phyloP scores from a whole-genome alignment of 2,888 invertebrate genomes.

The Philereme transversata region DNA sequence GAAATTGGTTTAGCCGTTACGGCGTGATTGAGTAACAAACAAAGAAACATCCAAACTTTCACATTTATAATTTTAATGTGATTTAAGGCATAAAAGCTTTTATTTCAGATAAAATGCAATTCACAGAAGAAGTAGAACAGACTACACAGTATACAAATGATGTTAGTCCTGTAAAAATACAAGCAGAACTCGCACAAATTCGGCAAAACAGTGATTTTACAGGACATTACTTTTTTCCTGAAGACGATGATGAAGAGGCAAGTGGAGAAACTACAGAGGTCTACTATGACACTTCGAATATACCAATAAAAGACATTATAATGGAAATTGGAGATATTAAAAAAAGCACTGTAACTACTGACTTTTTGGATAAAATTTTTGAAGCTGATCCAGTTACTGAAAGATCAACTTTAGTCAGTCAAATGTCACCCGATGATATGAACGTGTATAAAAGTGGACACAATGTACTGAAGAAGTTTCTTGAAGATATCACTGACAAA shows the following conservation, averaged over 20 bases:
- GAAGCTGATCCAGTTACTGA: constrained; percentile 64
- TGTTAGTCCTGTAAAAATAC: constrained; percentile 63
- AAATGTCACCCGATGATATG: constrained; percentile 51
- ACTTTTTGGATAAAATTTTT: constrained; percentile 73
- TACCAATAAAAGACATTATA: constrained; percentile 61
- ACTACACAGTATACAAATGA: constrained; percentile 43
- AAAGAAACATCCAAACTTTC: too few species aligned
- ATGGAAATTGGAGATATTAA: constrained; percentile 69
- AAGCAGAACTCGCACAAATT: constrained; percentile 66
- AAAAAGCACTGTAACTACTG: constrained; percentile 61
- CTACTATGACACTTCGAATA: constrained; percentile 61
- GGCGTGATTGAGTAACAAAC: too few species aligned
- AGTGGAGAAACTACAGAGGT: constrained; percentile 56
- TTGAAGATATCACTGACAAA: constrained; percentile 53
- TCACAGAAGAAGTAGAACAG: constrained; percentile 40
- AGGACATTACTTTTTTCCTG: constrained; percentile 77
- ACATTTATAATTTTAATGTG: too few species aligned
- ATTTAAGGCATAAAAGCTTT: neutral
- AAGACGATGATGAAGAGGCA: constrained; percentile 59
- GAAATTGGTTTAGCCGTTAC: too few species aligned
- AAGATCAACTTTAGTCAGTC: constrained; percentile 46
- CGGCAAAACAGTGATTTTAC: constrained; percentile 64
- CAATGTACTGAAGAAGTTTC: constrained; percentile 59
- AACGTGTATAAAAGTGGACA: constrained; percentile 53
- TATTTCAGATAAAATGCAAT: constrained; percentile 50